Conservation (phyloP, 2,113 vertebrate genomes). For the Condylura cristata region DNA sequence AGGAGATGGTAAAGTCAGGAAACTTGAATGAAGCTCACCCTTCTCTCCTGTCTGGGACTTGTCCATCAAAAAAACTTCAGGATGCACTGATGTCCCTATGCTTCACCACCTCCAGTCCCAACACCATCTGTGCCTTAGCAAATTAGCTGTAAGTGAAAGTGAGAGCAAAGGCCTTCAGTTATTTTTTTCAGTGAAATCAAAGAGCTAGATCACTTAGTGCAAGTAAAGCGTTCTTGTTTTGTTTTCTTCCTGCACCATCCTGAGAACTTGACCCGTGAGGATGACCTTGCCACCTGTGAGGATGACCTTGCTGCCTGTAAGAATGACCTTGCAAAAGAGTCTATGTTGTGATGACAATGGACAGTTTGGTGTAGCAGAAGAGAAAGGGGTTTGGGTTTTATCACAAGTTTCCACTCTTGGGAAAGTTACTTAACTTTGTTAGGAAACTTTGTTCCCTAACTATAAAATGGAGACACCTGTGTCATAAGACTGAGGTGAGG, state of each 20-base stretch:
- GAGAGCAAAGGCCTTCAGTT: neutral
- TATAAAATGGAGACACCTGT: neutral
- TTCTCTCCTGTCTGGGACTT: no score
- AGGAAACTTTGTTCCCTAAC: neutral
- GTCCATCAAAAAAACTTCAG: neutral
- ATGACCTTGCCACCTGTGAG: no score
- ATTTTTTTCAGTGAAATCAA: neutral
- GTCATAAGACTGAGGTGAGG: neutral
- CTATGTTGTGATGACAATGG: neutral
- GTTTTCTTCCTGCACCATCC: neutral
- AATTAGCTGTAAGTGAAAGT: neutral
- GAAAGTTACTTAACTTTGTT: neutral
- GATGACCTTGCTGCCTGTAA: no score
- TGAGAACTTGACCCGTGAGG: no score
- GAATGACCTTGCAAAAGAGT: no score
- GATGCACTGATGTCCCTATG: neutral
- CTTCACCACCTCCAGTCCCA: neutral
- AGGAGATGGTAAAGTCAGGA: neutral
- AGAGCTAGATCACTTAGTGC: neutral
- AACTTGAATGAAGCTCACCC: neutral
- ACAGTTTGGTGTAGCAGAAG: no score
- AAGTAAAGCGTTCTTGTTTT: neutral
- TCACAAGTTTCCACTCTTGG: neutral
- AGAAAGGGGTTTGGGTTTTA: neutral
- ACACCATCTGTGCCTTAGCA: neutral